phyloP scores from a whole-genome alignment of 2,888 invertebrate genomes.

The Trissolcus japonicus region DNA sequence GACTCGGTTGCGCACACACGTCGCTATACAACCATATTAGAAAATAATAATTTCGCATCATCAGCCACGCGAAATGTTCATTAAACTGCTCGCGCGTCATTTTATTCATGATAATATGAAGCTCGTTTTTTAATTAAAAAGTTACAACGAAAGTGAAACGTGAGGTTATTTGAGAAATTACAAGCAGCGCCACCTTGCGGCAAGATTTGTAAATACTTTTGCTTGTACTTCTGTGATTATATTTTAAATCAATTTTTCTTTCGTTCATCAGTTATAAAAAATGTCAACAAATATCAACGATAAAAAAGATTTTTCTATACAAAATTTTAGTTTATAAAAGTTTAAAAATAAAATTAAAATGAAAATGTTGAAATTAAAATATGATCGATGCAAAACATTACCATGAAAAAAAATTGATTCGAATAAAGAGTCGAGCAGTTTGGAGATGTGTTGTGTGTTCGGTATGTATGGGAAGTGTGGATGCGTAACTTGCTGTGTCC shows the following conservation, averaged over 20 bases:
- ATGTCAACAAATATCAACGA: background rate
- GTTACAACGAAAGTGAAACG: no score
- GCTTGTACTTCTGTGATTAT: background rate
- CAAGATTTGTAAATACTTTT: background rate
- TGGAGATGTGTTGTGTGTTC: background rate
- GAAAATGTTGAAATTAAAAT: conserved; percentile 39
- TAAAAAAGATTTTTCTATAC: background rate
- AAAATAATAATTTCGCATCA: conserved; percentile 56
- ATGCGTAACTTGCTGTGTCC: conserved; percentile 15
- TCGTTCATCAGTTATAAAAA: background rate
- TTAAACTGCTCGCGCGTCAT: background rate
- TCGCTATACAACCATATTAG: conserved; percentile 52
- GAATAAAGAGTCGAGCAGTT: conserved; percentile 18
- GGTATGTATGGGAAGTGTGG: conserved; percentile 17
- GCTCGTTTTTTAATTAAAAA: no score
- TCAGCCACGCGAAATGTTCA: conserved; percentile 44
- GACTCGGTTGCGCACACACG: conserved; percentile 36
- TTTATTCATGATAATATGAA: no score
- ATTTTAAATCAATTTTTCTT: no score
- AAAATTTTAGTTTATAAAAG: no score
- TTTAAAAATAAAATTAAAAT: no score
- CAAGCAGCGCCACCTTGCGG: conserved; percentile 20
- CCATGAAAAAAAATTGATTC: conserved; percentile 24
- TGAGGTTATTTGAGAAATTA: conserved; percentile 1
- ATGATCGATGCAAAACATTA: conserved; percentile 35